phyloP scores from a whole-genome alignment of 2,113 vertebrate species.

The Lepus europaeus region DNA sequence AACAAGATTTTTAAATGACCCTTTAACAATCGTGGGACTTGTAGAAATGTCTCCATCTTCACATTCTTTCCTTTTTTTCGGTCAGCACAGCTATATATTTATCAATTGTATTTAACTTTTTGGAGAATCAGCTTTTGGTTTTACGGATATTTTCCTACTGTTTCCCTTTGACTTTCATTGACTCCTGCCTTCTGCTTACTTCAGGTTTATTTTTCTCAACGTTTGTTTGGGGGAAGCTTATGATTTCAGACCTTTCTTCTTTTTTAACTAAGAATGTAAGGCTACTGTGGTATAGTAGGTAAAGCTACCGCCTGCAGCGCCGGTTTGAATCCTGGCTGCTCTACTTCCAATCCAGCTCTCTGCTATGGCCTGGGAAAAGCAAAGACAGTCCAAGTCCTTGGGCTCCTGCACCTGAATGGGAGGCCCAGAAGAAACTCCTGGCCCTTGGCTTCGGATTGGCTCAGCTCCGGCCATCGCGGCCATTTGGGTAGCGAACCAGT shows the following conservation, averaged over 20 bases:
- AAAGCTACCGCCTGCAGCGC: too few relatives aligned
- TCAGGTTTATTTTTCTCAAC: neutral
- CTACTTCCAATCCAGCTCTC: too few relatives aligned
- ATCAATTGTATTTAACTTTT: neutral
- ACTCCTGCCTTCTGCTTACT: neutral
- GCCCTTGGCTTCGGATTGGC: too few relatives aligned
- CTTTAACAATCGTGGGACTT: neutral
- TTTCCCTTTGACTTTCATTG: conserved; percentile 2
- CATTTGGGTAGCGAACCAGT: too few relatives aligned
- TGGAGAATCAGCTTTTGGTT: neutral
- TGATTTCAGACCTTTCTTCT: neutral
- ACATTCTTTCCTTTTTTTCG: neutral
- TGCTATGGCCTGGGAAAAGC: too few relatives aligned
- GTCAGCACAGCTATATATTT: neutral
- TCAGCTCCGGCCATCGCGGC: too few relatives aligned
- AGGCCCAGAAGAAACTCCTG: too few relatives aligned
- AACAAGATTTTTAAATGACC: neutral
- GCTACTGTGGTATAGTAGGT: too few relatives aligned
- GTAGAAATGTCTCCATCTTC: neutral
- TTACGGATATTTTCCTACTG: neutral
- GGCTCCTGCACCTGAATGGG: too few relatives aligned
- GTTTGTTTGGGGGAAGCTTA: conserved; percentile 5
- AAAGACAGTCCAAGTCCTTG: too few relatives aligned
- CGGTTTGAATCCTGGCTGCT: too few relatives aligned
- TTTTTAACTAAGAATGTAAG: conserved; percentile 36